Evolutionary conservation across 1,140 invertebrate species (phyloP).

Genomic region (Meloidogyne exigua): DNA sequence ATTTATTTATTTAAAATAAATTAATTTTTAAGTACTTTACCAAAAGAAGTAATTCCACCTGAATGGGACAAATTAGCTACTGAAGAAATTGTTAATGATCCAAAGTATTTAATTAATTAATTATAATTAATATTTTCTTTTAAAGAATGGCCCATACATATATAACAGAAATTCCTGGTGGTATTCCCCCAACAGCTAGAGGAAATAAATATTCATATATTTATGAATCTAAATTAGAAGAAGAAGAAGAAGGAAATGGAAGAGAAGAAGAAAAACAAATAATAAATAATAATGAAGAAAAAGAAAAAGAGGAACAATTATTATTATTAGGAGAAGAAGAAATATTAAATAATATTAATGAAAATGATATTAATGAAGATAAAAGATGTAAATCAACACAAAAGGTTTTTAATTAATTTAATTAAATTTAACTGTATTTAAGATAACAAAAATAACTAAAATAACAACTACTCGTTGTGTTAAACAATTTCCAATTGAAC

Average conservation of each 20-base stretch:
- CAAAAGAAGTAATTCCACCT: slow-evolving; percentile 50
- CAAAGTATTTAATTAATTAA: slow-evolving; percentile 44
- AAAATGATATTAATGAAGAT: background rate
- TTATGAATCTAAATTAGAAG: slow-evolving; percentile 60
- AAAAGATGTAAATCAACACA: slow-evolving; percentile 60
- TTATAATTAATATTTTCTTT: background rate
- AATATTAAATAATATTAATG: background rate
- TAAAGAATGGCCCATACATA: slow-evolving; percentile 61
- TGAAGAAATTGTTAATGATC: slow-evolving; percentile 58
- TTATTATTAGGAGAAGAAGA: slow-evolving; percentile 18
- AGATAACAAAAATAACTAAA: slow-evolving; percentile 63
- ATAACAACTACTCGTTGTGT: slow-evolving; percentile 61
- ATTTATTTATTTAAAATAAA: slow-evolving; percentile 2
- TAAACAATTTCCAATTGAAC: slow-evolving; percentile 58
- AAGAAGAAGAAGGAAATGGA: slow-evolving; percentile 21
- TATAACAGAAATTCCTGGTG: slow-evolving; percentile 55
- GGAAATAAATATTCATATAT: slow-evolving; percentile 57
- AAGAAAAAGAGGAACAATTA: no score
- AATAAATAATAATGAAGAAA: background rate
- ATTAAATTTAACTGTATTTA: slow-evolving; percentile 19
- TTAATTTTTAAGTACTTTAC: slow-evolving; percentile 52
- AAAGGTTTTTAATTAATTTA: slow-evolving; percentile 43
- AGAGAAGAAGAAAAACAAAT: slow-evolving; percentile 9
- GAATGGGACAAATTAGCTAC: slow-evolving; percentile 53
- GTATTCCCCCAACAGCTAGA: slow-evolving; percentile 48